Conservation (phyloP, 2,113 vertebrate genomes). For the Sylvia atricapilla region DNA sequence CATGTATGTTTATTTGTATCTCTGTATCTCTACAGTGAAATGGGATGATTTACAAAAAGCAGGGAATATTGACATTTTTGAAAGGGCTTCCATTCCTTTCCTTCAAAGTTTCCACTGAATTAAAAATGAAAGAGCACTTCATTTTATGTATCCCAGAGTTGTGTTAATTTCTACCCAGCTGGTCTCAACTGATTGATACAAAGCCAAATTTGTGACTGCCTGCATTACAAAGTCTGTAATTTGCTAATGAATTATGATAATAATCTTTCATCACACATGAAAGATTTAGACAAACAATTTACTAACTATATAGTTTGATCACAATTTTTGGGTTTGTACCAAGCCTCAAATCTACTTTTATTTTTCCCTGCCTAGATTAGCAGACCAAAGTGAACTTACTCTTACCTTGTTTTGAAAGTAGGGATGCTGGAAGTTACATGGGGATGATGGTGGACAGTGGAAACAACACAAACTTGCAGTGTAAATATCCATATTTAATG, state of each 20-base stretch:
- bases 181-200: constrained; percentile 80
- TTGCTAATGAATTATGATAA: constrained; percentile 84
- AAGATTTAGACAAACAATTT: constrained; percentile 82
- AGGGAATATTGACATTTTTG: constrained; percentile 65
- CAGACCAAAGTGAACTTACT: constrained; percentile 37
- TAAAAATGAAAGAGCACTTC: constrained; percentile 77
- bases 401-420: constrained; percentile 19
- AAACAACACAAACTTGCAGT: not conserved
- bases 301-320: constrained; percentile 81
- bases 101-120: constrained; percentile 76
- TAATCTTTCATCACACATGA: constrained; percentile 83
- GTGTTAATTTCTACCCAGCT: constrained; percentile 81
- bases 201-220: constrained; percentile 81
- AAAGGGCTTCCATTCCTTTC: constrained; percentile 69
- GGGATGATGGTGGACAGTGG: not conserved
- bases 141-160: constrained; percentile 77
- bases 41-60: constrained; percentile 52
- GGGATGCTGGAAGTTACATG: not conserved
- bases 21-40: not conserved
- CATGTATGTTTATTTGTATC: not conserved
- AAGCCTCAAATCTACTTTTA: constrained; percentile 67
- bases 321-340: constrained; percentile 74
- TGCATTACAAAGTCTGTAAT: constrained; percentile 81
- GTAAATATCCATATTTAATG: not conserved
- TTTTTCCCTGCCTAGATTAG: constrained; percentile 38